Percentiles rank a stretch among this genome's conserved stretches.
Conservation (phyloP, 1,140 invertebrate genomes). For the Colletes gigas region DNA sequence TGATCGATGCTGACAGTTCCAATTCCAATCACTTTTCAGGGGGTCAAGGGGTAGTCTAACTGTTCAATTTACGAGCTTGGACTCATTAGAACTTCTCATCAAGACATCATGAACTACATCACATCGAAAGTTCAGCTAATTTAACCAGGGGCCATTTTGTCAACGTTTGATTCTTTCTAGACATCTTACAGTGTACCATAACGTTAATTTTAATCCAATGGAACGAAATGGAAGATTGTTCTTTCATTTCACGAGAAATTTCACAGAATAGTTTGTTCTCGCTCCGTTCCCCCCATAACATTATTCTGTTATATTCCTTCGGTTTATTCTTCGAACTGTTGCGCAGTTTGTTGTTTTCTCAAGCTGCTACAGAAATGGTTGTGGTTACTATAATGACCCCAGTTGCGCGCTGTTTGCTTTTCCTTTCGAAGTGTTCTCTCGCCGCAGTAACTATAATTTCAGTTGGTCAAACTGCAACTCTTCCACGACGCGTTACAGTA, state of each 20-base stretch:
- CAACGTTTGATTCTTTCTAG: no score
- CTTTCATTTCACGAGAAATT: slow-evolving; percentile 10
- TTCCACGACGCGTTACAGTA: slow-evolving; percentile 7
- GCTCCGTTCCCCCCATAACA: neutral
- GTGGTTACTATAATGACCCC: slow-evolving; percentile 39
- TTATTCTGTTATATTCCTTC: slow-evolving; percentile 17
- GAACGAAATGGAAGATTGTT: slow-evolving; percentile 1
- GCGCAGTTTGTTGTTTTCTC: slow-evolving; percentile 15
- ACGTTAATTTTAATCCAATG: slow-evolving; percentile 22
- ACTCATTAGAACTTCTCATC: no score
- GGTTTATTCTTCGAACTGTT: neutral
- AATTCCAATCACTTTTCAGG: no score
- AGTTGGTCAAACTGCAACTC: slow-evolving; percentile 13
- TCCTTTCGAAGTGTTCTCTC: slow-evolving; percentile 4
- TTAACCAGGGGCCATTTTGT: no score
- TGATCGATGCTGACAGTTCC: no score
- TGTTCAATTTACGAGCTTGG: no score
- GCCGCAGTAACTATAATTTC: slow-evolving; percentile 13
- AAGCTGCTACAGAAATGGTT: slow-evolving; percentile 35
- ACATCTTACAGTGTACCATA: neutral
- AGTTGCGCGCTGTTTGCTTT: slow-evolving; percentile 18
- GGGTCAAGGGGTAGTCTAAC: no score
- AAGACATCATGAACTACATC: no score
- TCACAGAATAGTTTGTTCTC: neutral
- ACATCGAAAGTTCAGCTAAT: no score